Conservation (phyloP, 2,888 invertebrate species). For the Drosophila kuntzei region DNA sequence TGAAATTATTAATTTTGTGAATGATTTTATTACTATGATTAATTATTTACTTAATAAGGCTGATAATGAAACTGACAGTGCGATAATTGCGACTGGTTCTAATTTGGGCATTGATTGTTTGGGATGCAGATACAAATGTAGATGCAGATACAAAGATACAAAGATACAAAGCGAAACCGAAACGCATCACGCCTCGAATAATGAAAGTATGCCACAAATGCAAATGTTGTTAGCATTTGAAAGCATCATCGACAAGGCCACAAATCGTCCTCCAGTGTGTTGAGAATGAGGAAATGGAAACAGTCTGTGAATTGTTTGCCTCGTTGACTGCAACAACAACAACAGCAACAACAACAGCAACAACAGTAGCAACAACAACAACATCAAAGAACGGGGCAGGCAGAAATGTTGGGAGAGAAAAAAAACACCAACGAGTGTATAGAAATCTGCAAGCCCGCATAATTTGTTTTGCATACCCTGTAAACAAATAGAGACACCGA, state of each 20-base stretch:
- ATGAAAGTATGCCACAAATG: constrained; percentile 1
- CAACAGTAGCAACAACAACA: constrained; percentile 3
- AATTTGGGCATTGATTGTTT: background rate
- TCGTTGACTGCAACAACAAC: constrained; percentile 37
- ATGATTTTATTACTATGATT: too few species aligned
- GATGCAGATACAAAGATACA: background rate
- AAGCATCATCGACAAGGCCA: constrained; percentile 19
- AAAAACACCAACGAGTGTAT: background rate
- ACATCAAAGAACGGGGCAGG: constrained; percentile 7
- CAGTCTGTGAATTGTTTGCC: constrained; percentile 37
- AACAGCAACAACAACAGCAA: constrained; percentile 3
- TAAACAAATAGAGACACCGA: background rate
- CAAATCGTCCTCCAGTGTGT: background rate
- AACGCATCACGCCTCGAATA: background rate
- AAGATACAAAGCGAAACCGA: background rate
- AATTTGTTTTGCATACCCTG: constrained; percentile 28
- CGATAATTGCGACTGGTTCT: background rate
- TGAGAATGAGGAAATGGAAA: constrained; percentile 11
- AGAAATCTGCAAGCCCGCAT: constrained; percentile 39
- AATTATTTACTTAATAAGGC: background rate
- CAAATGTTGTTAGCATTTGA: constrained; percentile 37
- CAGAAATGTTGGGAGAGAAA: constrained; percentile 3
- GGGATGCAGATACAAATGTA: background rate
- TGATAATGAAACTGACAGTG: background rate
- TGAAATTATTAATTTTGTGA: too few species aligned